Conservation (phyloP, 2,113 vertebrate species). For the Corapipo altera region DNA sequence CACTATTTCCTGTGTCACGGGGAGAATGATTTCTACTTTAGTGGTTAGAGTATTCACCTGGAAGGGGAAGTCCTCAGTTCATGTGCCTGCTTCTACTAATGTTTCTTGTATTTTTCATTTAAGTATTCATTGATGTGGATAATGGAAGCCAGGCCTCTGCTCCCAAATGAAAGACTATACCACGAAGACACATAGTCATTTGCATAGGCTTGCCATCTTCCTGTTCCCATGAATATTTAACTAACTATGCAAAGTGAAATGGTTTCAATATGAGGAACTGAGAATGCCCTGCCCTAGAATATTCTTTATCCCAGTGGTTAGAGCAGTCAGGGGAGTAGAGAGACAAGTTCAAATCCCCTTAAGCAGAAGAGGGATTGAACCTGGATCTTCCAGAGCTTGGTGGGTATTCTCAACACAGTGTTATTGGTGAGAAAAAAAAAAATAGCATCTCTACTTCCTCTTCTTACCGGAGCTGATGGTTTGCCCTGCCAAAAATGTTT, state of each 20-base stretch:
- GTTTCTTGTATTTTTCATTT: slow-evolving; percentile 52
- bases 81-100: slow-evolving; percentile 26
- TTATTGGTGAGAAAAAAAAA: slow-evolving; percentile 46
- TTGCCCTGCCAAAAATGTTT: slow-evolving; percentile 16
- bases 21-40: slow-evolving; percentile 39
- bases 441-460: slow-evolving; percentile 5
- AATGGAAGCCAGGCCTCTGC: slow-evolving; percentile 49
- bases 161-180: slow-evolving; percentile 59
- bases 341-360: slow-evolving; percentile 62
- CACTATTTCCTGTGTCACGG: slow-evolving; percentile 17
- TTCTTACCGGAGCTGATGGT: slow-evolving; percentile 1
- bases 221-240: slow-evolving; percentile 64
- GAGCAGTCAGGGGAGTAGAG: slow-evolving; percentile 51
- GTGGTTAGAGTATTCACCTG: slow-evolving; percentile 41
- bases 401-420: background rate
- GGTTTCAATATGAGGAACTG: slow-evolving; percentile 60
- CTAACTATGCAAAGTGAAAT: slow-evolving; percentile 62
- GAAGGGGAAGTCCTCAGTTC: slow-evolving; percentile 61
- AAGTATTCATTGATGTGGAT: slow-evolving; percentile 66
- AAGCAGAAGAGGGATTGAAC: slow-evolving; percentile 39
- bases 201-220: slow-evolving; percentile 62
- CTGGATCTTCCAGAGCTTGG: background rate
- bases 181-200: slow-evolving; percentile 15
- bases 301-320: slow-evolving; percentile 44
- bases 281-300: slow-evolving; percentile 56